Evolutionary conservation across 2,797 vertebrate genomes (phyloP), one percentile per base, ranked within the genome.

Genomic region (Enteromius thamalakanensis): DNA sequence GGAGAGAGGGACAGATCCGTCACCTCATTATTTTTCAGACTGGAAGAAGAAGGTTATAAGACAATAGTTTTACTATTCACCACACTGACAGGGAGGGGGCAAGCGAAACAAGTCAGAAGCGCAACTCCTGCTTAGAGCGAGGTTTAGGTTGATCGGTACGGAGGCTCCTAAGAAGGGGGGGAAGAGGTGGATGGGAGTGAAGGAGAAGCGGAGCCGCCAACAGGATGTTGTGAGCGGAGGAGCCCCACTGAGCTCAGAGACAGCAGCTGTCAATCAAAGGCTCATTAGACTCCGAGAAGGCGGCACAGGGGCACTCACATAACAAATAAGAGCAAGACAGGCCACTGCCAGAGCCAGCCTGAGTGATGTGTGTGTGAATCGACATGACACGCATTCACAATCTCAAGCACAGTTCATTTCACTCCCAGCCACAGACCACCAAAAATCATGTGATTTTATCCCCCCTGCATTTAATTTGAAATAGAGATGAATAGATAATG

Each of bases 321-420:
- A 86, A 85, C 81, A 88, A 88, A 89, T 87, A 90, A 87, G 83
- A 86, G 87, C 80, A 86, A 80, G 81, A 86, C 80, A 87, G 95
- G 94, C 93, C 91, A 90, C 85, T 84, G 84, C 90, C 93, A 94
- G 94, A 94, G 94, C 92, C 90, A 93, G 92, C 92, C 92, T 92
- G 93, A 94, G 93, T 88, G 89, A 89, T 86, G 93, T 91, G 92
- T 92, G 89, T 89, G 93, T 92, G 94, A 95, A 94, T 95, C 91
- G 91, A 92, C 92, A 92, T 93, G 91, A 94, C 93, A 92, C 91
- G 90, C 88, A 93, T 93, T 93, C 93, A 92, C 93, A 84, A 85
- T 90, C 91, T 91, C 91, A 51, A 82, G 68, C 69, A 83, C 82
- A 80, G 75, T 87, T 79, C 83, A 85, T 85, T 89, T 84, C 84